Conservation (phyloP, 2,113 vertebrate genomes). For the Orycteropus afer region DNA sequence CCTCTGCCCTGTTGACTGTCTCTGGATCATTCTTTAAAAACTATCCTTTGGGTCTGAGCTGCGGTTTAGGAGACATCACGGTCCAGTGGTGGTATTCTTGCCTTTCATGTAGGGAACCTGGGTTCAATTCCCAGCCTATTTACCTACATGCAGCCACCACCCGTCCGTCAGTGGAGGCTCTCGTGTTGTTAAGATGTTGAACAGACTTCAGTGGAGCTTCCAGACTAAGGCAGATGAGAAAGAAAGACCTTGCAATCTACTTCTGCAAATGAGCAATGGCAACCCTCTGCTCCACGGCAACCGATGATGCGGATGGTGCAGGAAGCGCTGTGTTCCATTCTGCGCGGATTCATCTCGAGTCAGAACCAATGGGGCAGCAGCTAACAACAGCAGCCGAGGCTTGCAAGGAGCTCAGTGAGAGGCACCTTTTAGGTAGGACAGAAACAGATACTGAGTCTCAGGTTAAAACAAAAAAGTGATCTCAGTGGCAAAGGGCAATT, state of each 20-base stretch:
- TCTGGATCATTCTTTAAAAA: not conserved
- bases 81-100: not conserved
- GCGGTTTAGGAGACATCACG: not conserved
- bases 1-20: not conserved
- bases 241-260: not conserved
- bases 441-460: constrained; percentile 73
- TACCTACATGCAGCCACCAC: not conserved
- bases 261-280: not conserved
- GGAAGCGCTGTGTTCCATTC: not conserved
- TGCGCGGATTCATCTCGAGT: not conserved
- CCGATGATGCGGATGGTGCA: not conserved
- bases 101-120: not conserved
- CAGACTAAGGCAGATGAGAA: not conserved
- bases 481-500: constrained; percentile 66
- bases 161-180: not conserved
- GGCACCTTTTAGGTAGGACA: constrained; percentile 50
- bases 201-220: not conserved
- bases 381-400: constrained; percentile 53
- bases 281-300: not conserved
- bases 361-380: not conserved
- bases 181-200: not conserved
- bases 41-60: constrained; percentile 46
- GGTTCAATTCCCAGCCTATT: not conserved
- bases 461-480: constrained; percentile 61
- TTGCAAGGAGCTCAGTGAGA: constrained; percentile 72